Evolutionary conservation across 2,797 vertebrate species (phyloP).

Genomic region (Phoebastria nigripes): DNA sequence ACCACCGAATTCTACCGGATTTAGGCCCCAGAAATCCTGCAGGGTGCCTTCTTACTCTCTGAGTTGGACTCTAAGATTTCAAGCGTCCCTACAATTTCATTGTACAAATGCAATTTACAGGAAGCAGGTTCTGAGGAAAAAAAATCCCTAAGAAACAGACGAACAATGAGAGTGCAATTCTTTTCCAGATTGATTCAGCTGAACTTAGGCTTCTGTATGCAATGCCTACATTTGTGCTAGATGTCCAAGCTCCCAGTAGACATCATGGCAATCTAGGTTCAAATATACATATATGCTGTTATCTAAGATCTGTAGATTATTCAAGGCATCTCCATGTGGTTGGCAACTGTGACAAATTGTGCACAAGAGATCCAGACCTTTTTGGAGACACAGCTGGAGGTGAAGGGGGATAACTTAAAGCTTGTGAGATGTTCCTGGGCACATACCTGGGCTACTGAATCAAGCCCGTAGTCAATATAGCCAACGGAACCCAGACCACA

Average conservation of each 20-base stretch:
- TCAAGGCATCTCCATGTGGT: background rate
- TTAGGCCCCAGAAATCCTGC: background rate
- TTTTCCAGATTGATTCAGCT: background rate
- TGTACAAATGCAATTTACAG: background rate
- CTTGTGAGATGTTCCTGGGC: background rate
- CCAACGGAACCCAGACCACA: rapidly evolving
- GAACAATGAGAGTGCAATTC: background rate
- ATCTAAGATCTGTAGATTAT: background rate
- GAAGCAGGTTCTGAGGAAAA: background rate
- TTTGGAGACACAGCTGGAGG: background rate
- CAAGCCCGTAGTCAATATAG: background rate
- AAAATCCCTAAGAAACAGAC: background rate
- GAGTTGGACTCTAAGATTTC: background rate
- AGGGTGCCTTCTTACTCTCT: background rate
- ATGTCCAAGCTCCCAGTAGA: background rate
- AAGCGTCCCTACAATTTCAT: background rate
- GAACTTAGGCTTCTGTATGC: background rate
- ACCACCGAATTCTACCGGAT: background rate
- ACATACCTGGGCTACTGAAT: background rate
- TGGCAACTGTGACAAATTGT: background rate
- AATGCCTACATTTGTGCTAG: background rate
- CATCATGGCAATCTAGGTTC: background rate
- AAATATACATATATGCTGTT: background rate
- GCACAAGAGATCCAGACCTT: background rate
- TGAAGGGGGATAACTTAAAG: background rate